A percentile compares a stretch with the other conserved stretches of the same genome.
Conservation (phyloP, 2,113 vertebrate species). For the Herpetotheres cachinnans region DNA sequence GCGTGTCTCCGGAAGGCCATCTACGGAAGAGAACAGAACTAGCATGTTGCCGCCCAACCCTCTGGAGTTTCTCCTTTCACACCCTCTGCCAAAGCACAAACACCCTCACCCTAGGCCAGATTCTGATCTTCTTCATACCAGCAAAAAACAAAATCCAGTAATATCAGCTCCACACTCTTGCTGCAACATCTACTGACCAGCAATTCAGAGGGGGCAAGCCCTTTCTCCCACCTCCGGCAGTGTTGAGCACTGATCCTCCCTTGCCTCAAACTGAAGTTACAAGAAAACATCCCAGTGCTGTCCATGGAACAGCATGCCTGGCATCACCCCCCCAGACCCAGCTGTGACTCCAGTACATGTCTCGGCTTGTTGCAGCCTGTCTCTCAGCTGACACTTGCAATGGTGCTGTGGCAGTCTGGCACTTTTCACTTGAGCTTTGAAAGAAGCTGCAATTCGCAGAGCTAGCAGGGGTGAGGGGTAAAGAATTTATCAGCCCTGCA, state of each 20-base stretch:
- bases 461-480: neutral
- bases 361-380: neutral
- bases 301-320: neutral
- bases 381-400: neutral
- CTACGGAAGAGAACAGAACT: slow-evolving; percentile 59
- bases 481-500: slow-evolving; percentile 15
- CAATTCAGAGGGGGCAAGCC: neutral
- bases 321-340: neutral
- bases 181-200: neutral
- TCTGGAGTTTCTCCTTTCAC: slow-evolving; percentile 57
- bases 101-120: slow-evolving; percentile 32
- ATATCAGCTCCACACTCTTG: neutral
- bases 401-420: neutral
- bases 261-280: neutral
- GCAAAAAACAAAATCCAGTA: neutral
- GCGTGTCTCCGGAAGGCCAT: slow-evolving; percentile 62
- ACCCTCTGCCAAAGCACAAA: slow-evolving; percentile 54
- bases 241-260: neutral
- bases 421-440: neutral
- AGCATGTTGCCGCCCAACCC: slow-evolving; percentile 47
- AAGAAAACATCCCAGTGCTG: neutral
- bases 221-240: neutral
- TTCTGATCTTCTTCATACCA: neutral
- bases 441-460: neutral
- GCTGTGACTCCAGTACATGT: neutral